Conservation (phyloP, 2,797 vertebrate species). For the Enteromius unitaeniatus region DNA sequence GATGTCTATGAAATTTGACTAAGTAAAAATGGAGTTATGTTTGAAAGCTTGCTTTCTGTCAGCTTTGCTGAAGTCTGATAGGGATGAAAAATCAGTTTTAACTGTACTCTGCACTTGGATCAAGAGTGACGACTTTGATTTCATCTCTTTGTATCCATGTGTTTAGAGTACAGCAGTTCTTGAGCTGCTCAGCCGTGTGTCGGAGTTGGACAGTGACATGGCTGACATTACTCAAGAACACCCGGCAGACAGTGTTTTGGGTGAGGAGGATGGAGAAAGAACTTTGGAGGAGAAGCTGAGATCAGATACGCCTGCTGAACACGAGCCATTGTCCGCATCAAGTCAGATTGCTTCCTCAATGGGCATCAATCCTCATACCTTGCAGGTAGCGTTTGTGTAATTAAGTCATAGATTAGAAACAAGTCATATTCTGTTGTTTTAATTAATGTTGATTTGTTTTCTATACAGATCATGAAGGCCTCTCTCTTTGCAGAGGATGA, state of each 20-base stretch:
- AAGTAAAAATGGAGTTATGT: background rate
- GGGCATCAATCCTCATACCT: slow-evolving; percentile 91
- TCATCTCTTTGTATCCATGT: slow-evolving; percentile 63
- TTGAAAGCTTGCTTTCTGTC: background rate
- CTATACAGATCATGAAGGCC: slow-evolving; percentile 93
- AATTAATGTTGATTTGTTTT: slow-evolving; percentile 63
- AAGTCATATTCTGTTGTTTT: slow-evolving; percentile 71
- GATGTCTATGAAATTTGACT: background rate
- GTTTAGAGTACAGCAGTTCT: slow-evolving; percentile 75
- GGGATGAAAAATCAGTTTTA: background rate
- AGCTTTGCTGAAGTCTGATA: background rate
- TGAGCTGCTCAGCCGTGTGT: slow-evolving; percentile 79
- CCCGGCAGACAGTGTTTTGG: slow-evolving; percentile 69
- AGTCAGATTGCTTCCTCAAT: slow-evolving; percentile 85
- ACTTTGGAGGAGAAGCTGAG: slow-evolving; percentile 49
- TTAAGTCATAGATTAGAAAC: slow-evolving; percentile 72
- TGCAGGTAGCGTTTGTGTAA: slow-evolving; percentile 86
- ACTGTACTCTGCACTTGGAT: slow-evolving; percentile 24
- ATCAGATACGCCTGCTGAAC: slow-evolving; percentile 70
- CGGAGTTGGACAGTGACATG: slow-evolving; percentile 96
- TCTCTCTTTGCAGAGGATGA: slow-evolving; percentile 92
- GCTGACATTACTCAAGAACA: slow-evolving; percentile 92
- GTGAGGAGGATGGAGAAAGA: slow-evolving; percentile 64
- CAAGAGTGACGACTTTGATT: slow-evolving; percentile 14
- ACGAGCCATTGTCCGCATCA: slow-evolving; percentile 80